Evolutionary conservation across 2,797 vertebrate genomes (phyloP).

Genomic region (Lagocephalus sceleratus): DNA sequence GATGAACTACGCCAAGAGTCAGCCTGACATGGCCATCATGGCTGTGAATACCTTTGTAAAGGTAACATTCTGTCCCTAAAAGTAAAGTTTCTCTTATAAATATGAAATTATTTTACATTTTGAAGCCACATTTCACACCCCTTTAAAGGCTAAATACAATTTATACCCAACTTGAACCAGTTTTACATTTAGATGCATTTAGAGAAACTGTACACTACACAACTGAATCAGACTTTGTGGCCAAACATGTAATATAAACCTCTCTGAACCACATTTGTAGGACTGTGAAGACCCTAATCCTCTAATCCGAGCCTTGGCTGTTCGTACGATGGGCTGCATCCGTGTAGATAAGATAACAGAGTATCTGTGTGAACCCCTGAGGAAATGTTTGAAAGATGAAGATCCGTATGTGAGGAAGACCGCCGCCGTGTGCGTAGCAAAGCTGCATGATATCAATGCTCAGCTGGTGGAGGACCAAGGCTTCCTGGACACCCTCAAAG

Average conservation of each 20-base stretch:
- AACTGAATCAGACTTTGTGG: not conserved
- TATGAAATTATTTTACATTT: not conserved
- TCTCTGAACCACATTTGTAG: slow-evolving; percentile 55
- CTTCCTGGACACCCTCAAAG: slow-evolving; percentile 94
- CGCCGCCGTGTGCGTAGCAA: slow-evolving; percentile 93
- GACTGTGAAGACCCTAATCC: slow-evolving; percentile 98
- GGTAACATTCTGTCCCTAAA: slow-evolving; percentile 63
- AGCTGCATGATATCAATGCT: slow-evolving; percentile 96
- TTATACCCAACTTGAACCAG: too few species aligned
- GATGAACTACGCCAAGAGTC: slow-evolving; percentile 99
- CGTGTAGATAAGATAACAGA: slow-evolving; percentile 97
- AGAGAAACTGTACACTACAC: too few species aligned
- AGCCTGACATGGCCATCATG: slow-evolving; percentile 99
- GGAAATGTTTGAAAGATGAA: slow-evolving; percentile 97
- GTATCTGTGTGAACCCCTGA: slow-evolving; percentile 93
- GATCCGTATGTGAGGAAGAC: slow-evolving; percentile 97
- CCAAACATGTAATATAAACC: not conserved
- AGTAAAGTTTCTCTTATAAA: not conserved
- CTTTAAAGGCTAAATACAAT: not conserved
- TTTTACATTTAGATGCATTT: too few species aligned
- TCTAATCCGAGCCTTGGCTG: slow-evolving; percentile 91
- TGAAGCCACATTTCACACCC: too few species aligned
- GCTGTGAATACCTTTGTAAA: slow-evolving; percentile 98
- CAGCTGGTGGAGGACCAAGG: slow-evolving; percentile 96
- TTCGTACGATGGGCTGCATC: slow-evolving; percentile 97